Base-by-base conservation (phyloP, 2,888 invertebrate genomes). In the Iselma pallidipennis region DNA sequence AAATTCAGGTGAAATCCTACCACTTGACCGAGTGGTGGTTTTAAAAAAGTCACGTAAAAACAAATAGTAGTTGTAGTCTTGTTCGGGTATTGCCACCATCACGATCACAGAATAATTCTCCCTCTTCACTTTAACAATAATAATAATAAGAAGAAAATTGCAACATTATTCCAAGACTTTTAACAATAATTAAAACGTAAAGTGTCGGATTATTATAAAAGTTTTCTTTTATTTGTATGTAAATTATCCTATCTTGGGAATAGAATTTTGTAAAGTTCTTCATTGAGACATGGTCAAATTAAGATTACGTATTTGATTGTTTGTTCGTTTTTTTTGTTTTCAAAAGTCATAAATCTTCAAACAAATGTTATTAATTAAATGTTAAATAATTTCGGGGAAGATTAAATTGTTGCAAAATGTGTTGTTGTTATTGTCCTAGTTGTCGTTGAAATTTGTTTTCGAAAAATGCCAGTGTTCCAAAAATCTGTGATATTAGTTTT, bases 241-340 rank as follows among this genome's bases (percentile, higher is more conserved):
- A 63, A 73, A 73, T 71, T 66, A 25, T 23, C 55, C 57, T 49
- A 49, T 61, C 67, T 65, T 70, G 65, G 66, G 71, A 72, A 61
- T 49, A 28, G 60, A 61, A 63, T 60, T 59, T 58, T 62, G 25
- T 51, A 49, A 49, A 26, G 59, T 31, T 29, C 68, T 67, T 58
- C 63, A 62, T 72, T 69, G 67, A 67, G 67, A 68, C 72, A 72
- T 71, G 72, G 70, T 71, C 70, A 74, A 71, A 70, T 68, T 65
- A 62, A 66, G 65, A 63, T 64, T 65, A 65, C 61, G 31, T 45
- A 49, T 26, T 53, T 58, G 61, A 65, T 61, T 60, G 59, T 55
- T 45, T 59, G 56, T n/a, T n/a, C n/a, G n/a, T n/a, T n/a, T n/a
- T n/a, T n/a, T n/a, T n/a, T n/a, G n/a, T n/a, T n/a, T n/a, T n/a